Evolutionary conservation across 2,888 invertebrate species (phyloP).

Genomic region (Galeruca laticollis): DNA sequence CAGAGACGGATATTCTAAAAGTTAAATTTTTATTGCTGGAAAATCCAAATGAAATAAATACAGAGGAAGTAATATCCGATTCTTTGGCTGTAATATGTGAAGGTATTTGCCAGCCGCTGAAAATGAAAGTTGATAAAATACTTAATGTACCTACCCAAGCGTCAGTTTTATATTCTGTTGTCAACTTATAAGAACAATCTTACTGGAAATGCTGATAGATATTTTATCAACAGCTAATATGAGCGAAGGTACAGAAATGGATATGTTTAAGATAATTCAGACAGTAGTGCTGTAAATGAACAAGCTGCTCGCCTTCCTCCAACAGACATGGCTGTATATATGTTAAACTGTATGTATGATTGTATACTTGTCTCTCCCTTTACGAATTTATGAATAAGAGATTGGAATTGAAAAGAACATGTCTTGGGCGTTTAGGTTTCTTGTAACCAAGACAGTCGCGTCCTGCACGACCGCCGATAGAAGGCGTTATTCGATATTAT

Average conservation of each 20-base stretch:
- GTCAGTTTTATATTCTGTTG: slow-evolving; percentile 84
- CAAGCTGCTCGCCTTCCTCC: slow-evolving; percentile 93
- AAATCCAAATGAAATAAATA: too few species aligned
- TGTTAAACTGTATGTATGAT: slow-evolving; percentile 92
- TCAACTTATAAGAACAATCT: slow-evolving; percentile 84
- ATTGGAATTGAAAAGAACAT: too few species aligned
- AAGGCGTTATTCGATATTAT: too few species aligned
- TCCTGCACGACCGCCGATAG: too few species aligned
- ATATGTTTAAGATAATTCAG: slow-evolving; percentile 81
- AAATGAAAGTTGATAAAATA: slow-evolving; percentile 92
- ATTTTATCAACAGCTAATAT: slow-evolving; percentile 86
- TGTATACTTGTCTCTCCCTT: slow-evolving; percentile 89
- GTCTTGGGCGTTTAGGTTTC: too few species aligned
- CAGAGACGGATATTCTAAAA: too few species aligned
- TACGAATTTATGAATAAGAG: slow-evolving; percentile 95
- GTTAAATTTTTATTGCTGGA: too few species aligned
- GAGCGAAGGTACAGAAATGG: slow-evolving; percentile 83
- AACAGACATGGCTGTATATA: slow-evolving; percentile 95
- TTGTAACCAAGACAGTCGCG: too few species aligned
- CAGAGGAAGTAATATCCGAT: slow-evolving; percentile 64
- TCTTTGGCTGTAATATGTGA: slow-evolving; percentile 88
- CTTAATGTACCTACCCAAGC: slow-evolving; percentile 86
- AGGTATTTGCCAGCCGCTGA: slow-evolving; percentile 93
- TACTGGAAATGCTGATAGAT: slow-evolving; percentile 87
- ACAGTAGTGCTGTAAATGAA: slow-evolving; percentile 91